Percentiles rank a stretch among this genome's conserved stretches.
Conservation (phyloP, 2,113 vertebrate species). For the Leuciscus idus region DNA sequence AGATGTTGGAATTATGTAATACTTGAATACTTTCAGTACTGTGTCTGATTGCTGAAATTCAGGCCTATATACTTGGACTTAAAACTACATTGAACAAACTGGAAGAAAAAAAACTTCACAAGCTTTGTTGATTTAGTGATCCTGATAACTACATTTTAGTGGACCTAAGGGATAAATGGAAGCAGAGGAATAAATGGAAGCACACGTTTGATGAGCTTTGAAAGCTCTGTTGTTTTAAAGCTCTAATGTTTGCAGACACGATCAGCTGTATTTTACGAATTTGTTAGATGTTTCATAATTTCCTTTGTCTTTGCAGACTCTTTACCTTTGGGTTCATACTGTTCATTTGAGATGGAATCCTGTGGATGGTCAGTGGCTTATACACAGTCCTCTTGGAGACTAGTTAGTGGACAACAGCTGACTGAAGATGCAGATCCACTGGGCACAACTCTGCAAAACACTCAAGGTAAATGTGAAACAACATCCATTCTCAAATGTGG, state of each 20-base stretch:
- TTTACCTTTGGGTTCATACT: constrained; percentile 81
- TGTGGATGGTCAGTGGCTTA: constrained; percentile 83
- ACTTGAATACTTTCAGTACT: neutral
- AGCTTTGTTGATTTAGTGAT: neutral
- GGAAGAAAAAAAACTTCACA: neutral
- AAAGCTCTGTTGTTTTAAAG: neutral
- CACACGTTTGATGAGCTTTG: neutral
- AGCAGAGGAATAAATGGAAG: constrained; percentile 1
- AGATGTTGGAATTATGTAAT: neutral
- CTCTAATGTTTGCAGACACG: neutral
- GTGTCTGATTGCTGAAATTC: neutral
- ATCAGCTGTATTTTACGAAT: neutral
- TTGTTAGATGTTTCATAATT: neutral
- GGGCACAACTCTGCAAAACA: constrained; percentile 75
- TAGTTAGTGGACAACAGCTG: constrained; percentile 68
- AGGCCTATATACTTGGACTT: neutral
- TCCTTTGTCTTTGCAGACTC: constrained; percentile 64
- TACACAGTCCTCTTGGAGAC: constrained; percentile 75
- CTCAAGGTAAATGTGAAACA: constrained; percentile 73
- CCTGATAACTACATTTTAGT: neutral
- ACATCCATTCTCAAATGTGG: neutral
- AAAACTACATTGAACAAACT: neutral
- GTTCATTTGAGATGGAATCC: constrained; percentile 82
- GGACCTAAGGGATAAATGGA: neutral
- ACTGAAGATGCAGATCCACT: constrained; percentile 62